phyloP scores from a whole-genome alignment of 2,113 vertebrate species.

The Entomyzon cyanotis region DNA sequence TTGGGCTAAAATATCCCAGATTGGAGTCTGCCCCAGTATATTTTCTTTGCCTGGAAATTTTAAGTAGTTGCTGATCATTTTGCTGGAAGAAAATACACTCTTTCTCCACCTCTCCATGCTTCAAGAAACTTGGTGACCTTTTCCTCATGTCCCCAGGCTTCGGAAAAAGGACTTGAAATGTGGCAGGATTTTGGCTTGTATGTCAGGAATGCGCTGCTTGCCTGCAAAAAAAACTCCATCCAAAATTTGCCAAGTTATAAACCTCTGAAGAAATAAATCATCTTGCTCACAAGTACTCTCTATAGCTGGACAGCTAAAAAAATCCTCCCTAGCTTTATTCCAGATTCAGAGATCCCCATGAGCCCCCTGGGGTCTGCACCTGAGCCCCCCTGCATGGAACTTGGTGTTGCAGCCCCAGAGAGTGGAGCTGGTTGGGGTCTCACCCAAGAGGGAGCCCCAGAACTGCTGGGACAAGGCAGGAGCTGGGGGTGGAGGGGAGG shows the following conservation, averaged over 20 bases:
- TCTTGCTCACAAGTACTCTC: not conserved
- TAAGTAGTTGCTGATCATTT: not conserved
- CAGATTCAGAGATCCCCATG: fast-evolving
- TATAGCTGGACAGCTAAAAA: not conserved
- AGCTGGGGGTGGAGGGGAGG: not conserved
- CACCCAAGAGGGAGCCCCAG: fast-evolving
- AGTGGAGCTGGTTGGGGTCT: not conserved
- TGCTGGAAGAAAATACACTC: not conserved
- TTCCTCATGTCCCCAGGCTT: not conserved
- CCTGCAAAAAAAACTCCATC: not conserved
- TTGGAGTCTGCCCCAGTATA: not conserved
- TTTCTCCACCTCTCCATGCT: fast-evolving
- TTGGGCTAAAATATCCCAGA: not conserved
- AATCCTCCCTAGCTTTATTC: not conserved
- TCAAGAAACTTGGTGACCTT: conserved; percentile 25
- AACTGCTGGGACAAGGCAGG: not conserved
- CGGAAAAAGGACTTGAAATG: conserved; percentile 15
- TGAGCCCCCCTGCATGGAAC: not conserved
- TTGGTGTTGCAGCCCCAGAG: not conserved
- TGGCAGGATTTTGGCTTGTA: not conserved
- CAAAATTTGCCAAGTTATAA: not conserved
- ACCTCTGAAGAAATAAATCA: not conserved
- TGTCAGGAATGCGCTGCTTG: not conserved
- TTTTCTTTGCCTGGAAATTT: conserved; percentile 12
- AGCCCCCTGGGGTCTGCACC: not conserved